Conservation (phyloP, 2,113 vertebrate genomes). For the Struthio camelus region DNA sequence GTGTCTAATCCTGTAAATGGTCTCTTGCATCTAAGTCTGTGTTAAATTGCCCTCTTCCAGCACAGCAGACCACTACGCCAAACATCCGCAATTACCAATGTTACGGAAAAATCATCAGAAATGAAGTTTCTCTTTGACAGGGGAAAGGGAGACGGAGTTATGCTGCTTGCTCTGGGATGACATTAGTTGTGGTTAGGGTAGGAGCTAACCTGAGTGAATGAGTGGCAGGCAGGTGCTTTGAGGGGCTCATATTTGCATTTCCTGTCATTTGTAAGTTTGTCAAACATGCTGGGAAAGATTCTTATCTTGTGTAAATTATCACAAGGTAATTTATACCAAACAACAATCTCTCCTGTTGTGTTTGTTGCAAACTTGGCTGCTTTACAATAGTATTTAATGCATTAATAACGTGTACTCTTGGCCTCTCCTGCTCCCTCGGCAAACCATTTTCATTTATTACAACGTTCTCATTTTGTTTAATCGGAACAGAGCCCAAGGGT, state of each 20-base stretch:
- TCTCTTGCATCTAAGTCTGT: neutral
- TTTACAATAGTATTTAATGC: neutral
- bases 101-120: neutral
- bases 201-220: accelerated
- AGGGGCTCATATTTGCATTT: neutral
- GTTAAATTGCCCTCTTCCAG: neutral
- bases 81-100: neutral
- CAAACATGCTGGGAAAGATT: neutral
- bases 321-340: conserved; percentile 3
- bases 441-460: conserved; percentile 26
- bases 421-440: conserved; percentile 9
- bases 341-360: neutral
- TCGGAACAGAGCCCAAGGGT: conserved; percentile 18
- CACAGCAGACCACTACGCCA: neutral
- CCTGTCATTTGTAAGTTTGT: accelerated
- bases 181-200: neutral
- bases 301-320: neutral
- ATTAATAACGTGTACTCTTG: conserved; percentile 41
- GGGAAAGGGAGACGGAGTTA: neutral
- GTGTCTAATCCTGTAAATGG: neutral
- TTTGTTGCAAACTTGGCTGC: conserved; percentile 34
- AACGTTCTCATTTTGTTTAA: neutral
- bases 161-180: neutral
- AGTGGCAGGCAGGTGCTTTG: accelerated
- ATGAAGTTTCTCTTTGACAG: neutral